phyloP scores from a whole-genome alignment of 2,888 invertebrate species.

The Apodemia zela region DNA sequence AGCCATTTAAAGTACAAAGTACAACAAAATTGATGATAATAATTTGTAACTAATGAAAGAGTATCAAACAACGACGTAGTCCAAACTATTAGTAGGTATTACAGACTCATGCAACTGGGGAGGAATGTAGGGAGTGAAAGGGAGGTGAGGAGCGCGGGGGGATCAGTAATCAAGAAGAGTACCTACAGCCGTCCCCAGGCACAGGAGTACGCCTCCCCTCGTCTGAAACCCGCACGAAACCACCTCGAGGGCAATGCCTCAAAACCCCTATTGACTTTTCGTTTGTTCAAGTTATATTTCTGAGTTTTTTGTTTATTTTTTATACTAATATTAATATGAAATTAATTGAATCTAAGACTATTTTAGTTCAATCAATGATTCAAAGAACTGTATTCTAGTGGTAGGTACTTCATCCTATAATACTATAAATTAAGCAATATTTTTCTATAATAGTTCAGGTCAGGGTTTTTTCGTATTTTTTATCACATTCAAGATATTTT shows the following conservation, averaged over 20 bases:
- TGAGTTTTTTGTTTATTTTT: constrained; percentile 54
- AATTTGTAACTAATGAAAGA: constrained; percentile 8
- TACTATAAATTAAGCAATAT: too few species aligned
- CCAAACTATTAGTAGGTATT: constrained; percentile 43
- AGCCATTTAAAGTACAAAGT: not conserved
- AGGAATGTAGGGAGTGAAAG: constrained; percentile 42
- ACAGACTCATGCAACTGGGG: constrained; percentile 56
- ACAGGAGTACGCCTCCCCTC: constrained; percentile 39
- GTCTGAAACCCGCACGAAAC: constrained; percentile 46
- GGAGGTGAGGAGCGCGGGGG: constrained; percentile 45
- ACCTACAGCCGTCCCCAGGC: constrained; percentile 68
- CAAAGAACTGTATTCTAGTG: too few species aligned
- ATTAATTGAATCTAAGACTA: too few species aligned
- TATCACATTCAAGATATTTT: too few species aligned
- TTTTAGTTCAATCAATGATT: too few species aligned
- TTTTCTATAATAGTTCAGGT: too few species aligned
- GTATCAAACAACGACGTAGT: constrained; percentile 28
- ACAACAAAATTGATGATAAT: not conserved
- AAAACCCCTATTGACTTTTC: constrained; percentile 75
- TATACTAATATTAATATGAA: constrained; percentile 13
- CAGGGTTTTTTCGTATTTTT: too few species aligned
- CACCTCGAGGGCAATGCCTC: constrained; percentile 73
- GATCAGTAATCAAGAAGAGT: constrained; percentile 80
- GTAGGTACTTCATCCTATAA: too few species aligned
- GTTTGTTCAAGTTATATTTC: constrained; percentile 64